Percentiles rank a stretch among this genome's conserved stretches.
Evolutionary conservation across 1,140 invertebrate genomes (phyloP).

Genomic region (Cherax destructor): DNA sequence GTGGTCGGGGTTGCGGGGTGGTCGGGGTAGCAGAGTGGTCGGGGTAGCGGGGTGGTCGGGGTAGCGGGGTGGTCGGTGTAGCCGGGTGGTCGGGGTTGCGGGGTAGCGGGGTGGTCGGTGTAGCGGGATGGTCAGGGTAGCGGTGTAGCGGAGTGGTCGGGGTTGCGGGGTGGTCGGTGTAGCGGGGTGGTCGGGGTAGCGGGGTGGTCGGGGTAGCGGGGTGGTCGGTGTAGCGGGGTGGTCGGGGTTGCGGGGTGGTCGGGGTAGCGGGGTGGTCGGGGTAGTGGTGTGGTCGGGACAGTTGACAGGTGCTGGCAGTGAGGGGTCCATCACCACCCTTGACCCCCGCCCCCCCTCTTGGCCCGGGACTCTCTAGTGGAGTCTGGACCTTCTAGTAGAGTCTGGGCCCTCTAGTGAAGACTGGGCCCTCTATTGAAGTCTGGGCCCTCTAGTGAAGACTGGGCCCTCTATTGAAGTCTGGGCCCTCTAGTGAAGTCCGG

Average conservation of each 20-base stretch:
- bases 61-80: too few relatives aligned
- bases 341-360: not conserved
- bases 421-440: too few relatives aligned
- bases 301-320: conserved; percentile 46
- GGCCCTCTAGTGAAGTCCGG: too few relatives aligned
- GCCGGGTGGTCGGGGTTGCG: not conserved
- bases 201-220: not conserved
- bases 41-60: not conserved
- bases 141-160: not conserved
- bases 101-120: not conserved
- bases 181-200: not conserved
- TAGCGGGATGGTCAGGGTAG: too few relatives aligned
- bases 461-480: too few relatives aligned
- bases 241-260: too few relatives aligned
- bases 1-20: not conserved
- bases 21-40: not conserved
- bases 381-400: not conserved
- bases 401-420: too few relatives aligned
- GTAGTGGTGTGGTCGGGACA: conserved; percentile 28
- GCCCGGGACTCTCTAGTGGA: not conserved
- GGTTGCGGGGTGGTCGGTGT: not conserved
- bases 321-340: conserved; percentile 30
- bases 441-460: not conserved
- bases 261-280: not conserved
- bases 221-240: not conserved